Evolutionary conservation across 2,888 invertebrate genomes (phyloP), one percentile per base, ranked within the genome.

Genomic region (Eupeodes luniger): DNA sequence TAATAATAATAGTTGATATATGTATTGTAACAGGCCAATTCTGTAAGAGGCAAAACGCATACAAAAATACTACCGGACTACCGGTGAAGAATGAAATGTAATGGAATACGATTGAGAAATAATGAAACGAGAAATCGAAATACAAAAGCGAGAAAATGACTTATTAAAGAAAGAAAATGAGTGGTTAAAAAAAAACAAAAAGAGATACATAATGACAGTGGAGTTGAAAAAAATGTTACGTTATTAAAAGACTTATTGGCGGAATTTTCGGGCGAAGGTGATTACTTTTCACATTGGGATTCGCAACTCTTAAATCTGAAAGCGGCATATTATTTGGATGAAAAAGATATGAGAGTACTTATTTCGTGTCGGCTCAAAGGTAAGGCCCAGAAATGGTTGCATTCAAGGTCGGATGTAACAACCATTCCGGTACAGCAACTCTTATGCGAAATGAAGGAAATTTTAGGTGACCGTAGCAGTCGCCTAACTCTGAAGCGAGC

Each of bases 311-410:
- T 51, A 12, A 85, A 72, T 49, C 36, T 80, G 10, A 72, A 62
- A 79, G 59, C 34, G 9, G 51, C 59, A n/a, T 85, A 84, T 53
- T n/a, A 85, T 16, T 61, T 85, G 6, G 84, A 74, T 12, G 86
- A 87, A 11, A 87, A 80, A 19, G 16, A 51, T 16, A 51, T 51
- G 51, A 51, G 51, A 51, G 51, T 51, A 51, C 51, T 51, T 16
- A 51, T 51, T 5, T 51, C 47, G 47, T 47, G 47, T 12, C 47
- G 47, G 2, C 47, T 47, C 12, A 47, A 47, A 47, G 47, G 75
- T 14, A 74, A 74, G 40, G 72, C 72, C 12, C 61, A 19, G 16
- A 51, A 51, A 16, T 51, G 7, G 6, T 16, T 19, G 19, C 19
- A 19, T 51, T 51, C n/a, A 51, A 51, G 51, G 51, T 51, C 51